These are phyloP conservation scores for Crocuta crocuta DNA, from an alignment of 2,113 vertebrate species.

Conservation along the genomic window DNA sequence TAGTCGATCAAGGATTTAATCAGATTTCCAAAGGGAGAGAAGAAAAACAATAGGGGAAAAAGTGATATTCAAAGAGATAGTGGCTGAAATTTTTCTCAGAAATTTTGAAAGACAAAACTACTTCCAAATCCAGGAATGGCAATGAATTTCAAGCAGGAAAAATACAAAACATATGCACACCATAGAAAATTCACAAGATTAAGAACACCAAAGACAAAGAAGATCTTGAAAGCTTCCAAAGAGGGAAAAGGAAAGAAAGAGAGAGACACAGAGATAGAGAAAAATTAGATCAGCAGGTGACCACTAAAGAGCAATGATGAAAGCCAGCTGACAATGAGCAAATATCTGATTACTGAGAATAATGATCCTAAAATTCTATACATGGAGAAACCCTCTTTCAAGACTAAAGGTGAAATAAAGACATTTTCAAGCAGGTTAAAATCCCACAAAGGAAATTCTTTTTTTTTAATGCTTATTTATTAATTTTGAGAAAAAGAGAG, in stretches of 20 bases:
- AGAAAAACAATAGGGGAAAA: neutral
- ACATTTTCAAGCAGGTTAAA: slow-evolving; percentile 3
- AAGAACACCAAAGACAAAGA: neutral
- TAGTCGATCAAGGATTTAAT: neutral
- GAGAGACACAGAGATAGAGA: neutral
- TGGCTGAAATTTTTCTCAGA: neutral
- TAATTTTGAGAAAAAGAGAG: no score
- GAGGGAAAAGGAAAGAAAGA: neutral
- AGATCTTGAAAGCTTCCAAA: neutral
- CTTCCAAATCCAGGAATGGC: slow-evolving; percentile 42
- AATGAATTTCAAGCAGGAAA: neutral
- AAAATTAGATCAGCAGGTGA: neutral
- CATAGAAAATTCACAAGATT: neutral
- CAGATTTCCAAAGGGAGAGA: slow-evolving; percentile 15
- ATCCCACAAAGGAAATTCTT: neutral
- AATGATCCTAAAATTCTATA: neutral
- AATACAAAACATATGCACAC: neutral
- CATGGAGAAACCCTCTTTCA: neutral
- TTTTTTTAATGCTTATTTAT: no score
- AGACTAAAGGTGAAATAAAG: neutral
- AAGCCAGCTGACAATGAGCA: neutral
- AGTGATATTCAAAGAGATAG: neutral
- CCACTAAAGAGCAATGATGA: neutral
- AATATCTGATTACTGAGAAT: neutral
- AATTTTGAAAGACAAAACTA: slow-evolving; percentile 12